These are phyloP conservation scores for Cheilosia variabilis DNA, from an alignment of 2,888 invertebrate genomes.

Conservation along the genomic window DNA sequence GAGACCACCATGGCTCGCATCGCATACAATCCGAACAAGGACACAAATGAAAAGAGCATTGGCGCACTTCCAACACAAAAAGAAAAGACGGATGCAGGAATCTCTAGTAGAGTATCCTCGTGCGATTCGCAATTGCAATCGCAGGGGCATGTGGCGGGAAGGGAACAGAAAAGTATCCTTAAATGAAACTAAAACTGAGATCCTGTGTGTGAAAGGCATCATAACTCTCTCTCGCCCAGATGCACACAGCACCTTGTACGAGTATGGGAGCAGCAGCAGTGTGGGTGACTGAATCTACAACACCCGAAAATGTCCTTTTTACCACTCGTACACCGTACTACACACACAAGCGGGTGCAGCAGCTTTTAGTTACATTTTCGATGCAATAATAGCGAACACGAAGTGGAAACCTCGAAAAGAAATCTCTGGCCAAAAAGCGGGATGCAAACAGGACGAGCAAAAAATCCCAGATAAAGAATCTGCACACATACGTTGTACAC, in stretches of 20 bases:
- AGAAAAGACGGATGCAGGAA: slow-evolving; percentile 63
- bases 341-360: slow-evolving; percentile 25
- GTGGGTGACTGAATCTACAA: slow-evolving; percentile 63
- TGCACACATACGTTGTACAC: slow-evolving; percentile 26
- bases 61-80: slow-evolving; percentile 67
- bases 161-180: slow-evolving; percentile 61
- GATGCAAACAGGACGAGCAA: slow-evolving; percentile 11
- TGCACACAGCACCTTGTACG: slow-evolving; percentile 71
- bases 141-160: not conserved
- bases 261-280: slow-evolving; percentile 16
- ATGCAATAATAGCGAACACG: slow-evolving; percentile 71
- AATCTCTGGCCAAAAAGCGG: slow-evolving; percentile 56
- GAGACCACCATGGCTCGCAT: slow-evolving; percentile 42
- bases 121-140: slow-evolving; percentile 13
- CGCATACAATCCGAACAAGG: slow-evolving; percentile 69
- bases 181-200: slow-evolving; percentile 75
- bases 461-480: slow-evolving; percentile 59
- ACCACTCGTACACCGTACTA: slow-evolving; percentile 41
- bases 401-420: slow-evolving; percentile 72
- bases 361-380: slow-evolving; percentile 72
- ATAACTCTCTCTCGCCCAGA: slow-evolving; percentile 74
- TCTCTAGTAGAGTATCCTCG: slow-evolving; percentile 41
- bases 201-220: slow-evolving; percentile 75
- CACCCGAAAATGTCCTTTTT: slow-evolving; percentile 71
- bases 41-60: slow-evolving; percentile 75